Evolutionary conservation across 1,140 invertebrate genomes (phyloP).

Genomic region (Reticulitermes speratus): DNA sequence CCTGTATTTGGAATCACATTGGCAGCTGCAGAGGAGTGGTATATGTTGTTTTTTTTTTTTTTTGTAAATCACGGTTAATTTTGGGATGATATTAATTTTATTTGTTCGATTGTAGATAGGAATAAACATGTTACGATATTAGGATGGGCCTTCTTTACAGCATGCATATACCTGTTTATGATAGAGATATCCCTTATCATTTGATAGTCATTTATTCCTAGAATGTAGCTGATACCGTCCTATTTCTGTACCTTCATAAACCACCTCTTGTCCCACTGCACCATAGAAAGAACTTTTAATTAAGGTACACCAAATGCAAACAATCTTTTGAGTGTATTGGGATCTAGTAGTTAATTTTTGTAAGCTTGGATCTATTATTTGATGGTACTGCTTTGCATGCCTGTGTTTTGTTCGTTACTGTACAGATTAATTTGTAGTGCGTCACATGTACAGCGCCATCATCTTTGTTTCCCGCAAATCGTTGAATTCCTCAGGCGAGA

Average conservation of each 20-base stretch:
- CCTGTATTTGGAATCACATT: neutral
- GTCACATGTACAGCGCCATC: too few relatives aligned
- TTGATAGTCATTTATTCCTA: neutral
- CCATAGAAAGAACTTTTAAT: too few relatives aligned
- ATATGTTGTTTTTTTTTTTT: neutral
- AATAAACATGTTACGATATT: slow-evolving; percentile 9
- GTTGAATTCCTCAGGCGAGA: too few relatives aligned
- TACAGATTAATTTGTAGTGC: too few relatives aligned
- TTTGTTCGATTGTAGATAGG: neutral
- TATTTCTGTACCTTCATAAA: neutral
- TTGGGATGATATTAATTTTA: neutral
- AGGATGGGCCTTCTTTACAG: neutral
- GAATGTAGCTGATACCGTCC: neutral
- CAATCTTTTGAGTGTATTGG: too few relatives aligned
- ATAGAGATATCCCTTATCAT: neutral
- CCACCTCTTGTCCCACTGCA: neutral
- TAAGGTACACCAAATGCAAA: too few relatives aligned
- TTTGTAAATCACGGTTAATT: slow-evolving; percentile 13
- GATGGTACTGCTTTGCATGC: too few relatives aligned
- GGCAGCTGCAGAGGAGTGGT: neutral
- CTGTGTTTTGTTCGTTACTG: too few relatives aligned
- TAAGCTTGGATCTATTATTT: too few relatives aligned
- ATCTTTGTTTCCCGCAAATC: too few relatives aligned
- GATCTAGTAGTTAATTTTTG: too few relatives aligned
- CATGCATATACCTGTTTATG: neutral